A percentile compares a stretch with the other conserved stretches of the same genome.
These are phyloP conservation scores for Hybos culiciformis DNA, from an alignment of 2,888 invertebrate species.

Conservation along the genomic window DNA sequence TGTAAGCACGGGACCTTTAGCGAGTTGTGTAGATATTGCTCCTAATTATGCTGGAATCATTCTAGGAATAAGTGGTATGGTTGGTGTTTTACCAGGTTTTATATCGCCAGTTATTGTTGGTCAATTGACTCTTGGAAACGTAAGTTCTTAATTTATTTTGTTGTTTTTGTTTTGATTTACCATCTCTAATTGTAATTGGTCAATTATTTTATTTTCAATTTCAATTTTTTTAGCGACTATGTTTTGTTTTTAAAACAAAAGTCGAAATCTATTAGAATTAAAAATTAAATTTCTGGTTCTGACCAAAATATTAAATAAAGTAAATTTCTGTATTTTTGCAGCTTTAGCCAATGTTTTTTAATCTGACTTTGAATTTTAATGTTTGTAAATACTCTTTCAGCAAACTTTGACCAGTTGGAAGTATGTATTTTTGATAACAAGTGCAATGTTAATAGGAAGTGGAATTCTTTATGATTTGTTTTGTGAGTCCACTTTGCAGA, in stretches of 20 bases:
- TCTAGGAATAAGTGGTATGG: conserved; percentile 46
- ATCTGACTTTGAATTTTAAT: no score
- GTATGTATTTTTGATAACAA: conserved; percentile 43
- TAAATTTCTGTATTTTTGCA: no score
- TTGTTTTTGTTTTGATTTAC: not conserved
- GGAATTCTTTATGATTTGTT: conserved; percentile 41
- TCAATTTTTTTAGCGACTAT: not conserved
- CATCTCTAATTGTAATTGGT: not conserved
- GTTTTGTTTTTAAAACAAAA: not conserved
- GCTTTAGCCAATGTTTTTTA: no score
- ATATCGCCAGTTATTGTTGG: conserved; percentile 49
- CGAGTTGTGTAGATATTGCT: conserved; percentile 52
- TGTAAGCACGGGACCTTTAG: conserved; percentile 50
- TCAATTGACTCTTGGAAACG: conserved; percentile 46
- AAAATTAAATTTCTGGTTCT: not conserved
- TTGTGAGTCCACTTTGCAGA: conserved; percentile 42
- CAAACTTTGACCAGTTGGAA: conserved; percentile 49
- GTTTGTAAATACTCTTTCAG: conserved; percentile 31
- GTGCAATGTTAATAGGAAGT: conserved; percentile 38
- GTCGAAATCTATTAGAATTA: no score
- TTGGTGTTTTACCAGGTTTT: conserved; percentile 45
- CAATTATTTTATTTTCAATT: not conserved
- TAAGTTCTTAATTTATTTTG: conserved; percentile 31
- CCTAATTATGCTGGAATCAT: conserved; percentile 46
- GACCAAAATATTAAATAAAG: no score